A percentile compares a stretch with the other conserved stretches of the same genome.
Conservation (phyloP, 2,888 invertebrate genomes). For the Brassicogethes aeneus region DNA sequence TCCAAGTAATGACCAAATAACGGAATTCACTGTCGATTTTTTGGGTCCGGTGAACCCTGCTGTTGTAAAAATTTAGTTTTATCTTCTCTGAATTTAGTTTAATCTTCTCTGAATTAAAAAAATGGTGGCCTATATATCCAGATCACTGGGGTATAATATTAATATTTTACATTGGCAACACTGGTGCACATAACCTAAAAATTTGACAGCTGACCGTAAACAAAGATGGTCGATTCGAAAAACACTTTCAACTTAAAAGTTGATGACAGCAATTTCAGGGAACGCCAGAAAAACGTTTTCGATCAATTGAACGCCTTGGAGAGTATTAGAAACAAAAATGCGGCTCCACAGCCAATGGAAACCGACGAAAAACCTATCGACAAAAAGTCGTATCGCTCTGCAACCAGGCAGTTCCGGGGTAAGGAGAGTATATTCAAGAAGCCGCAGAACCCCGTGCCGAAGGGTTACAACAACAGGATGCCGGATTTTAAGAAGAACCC, state of each 20-base stretch:
- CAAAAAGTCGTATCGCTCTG: slow-evolving; percentile 28
- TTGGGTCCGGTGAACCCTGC: no score
- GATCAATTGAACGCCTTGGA: slow-evolving; percentile 54
- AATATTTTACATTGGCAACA: no score
- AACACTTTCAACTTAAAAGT: slow-evolving; percentile 12
- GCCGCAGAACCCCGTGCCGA: slow-evolving; percentile 54
- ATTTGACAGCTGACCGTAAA: no score
- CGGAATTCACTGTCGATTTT: no score
- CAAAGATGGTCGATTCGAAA: not conserved
- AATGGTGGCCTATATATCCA: no score
- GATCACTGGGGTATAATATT: no score
- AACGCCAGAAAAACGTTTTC: slow-evolving; percentile 62
- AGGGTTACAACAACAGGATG: slow-evolving; percentile 34
- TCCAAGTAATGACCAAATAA: no score
- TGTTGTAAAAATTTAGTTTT: no score
- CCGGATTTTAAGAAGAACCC: slow-evolving; percentile 62
- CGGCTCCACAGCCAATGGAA: slow-evolving; percentile 12
- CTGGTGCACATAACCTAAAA: no score
- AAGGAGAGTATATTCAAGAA: slow-evolving; percentile 74
- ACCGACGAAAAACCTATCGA: slow-evolving; percentile 11
- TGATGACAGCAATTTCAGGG: slow-evolving; percentile 35
- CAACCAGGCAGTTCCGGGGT: slow-evolving; percentile 55
- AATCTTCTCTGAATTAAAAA: no score
- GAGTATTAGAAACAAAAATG: slow-evolving; percentile 32
- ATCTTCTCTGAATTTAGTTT: no score